Base-by-base conservation (phyloP, 2,797 vertebrate species). In the Microctenopoma stevenorrisi region DNA sequence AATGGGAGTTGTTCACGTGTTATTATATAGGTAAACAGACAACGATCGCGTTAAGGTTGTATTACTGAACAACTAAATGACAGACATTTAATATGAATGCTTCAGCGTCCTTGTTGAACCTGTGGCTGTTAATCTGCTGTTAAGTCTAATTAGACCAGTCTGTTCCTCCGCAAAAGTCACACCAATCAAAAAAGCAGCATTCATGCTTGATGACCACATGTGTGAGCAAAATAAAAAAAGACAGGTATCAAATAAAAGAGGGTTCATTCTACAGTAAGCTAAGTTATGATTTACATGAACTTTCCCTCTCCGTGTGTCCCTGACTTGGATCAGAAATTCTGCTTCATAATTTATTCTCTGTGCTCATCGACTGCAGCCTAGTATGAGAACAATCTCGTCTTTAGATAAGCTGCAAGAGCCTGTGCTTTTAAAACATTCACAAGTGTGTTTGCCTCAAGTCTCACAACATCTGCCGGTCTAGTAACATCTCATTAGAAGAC, bases 131-230 rank as follows among this genome's bases (percentile, higher is more conserved):
- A 78, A 86, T 83, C 79, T 75, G 46, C 64, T 85, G 65, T 83
- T 47, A 56, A 69, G 68, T 44, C 62, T 79, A 79, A 86, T 89
- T 81, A 76, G 66, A 79, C 67, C 46, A 69, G 64, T 71, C 55
- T 58, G 50, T 61, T 70, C 44, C 55, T 72, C 51, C 12, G 4
- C 64, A 9, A 44, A 60, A 38, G 14, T 5, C 30, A 68, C 12
- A 14, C 40, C 47, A 33, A 44, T 74, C 30, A 61, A 30, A 67
- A 40, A 60, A 38, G 15, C 14, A n/a, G 10, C 5, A 13, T 10
- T 48, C 25, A 42, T 12, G 56, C 35, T 33, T 16, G 14, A 59
- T 28, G 30, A 60, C 3, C 2, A 3, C 26, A 4, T 64, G 40
- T 57, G 12, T 43, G 14, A 52, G 56, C 7, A 49, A 48, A 53